These are phyloP conservation scores for Zaprionus lachaisei DNA, from an alignment of 1,140 invertebrate genomes.

Conservation along the genomic window DNA sequence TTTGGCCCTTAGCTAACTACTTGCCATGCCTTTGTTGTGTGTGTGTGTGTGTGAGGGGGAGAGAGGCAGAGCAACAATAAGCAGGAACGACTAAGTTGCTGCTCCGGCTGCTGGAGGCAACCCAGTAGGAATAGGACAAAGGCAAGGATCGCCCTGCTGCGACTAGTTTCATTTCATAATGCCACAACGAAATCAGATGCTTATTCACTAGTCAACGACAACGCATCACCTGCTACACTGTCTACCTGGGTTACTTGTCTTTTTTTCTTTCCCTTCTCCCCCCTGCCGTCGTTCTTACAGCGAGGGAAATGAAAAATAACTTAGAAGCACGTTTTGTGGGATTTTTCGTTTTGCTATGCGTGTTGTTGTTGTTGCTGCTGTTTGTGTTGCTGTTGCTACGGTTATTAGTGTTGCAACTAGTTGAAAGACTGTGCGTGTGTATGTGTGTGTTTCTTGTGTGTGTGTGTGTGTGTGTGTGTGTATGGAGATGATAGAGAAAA, in stretches of 20 bases:
- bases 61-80: conserved; percentile 24
- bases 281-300: no score
- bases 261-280: neutral
- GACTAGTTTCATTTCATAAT: neutral
- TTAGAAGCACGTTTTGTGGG: conserved; percentile 82
- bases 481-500: conserved; percentile 28
- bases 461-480: neutral
- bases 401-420: conserved; percentile 69
- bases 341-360: conserved; percentile 63
- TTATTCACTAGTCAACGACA: neutral
- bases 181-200: neutral
- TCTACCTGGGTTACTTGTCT: neutral
- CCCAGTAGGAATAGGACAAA: neutral
- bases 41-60: neutral
- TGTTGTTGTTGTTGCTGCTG: conserved; percentile 33
- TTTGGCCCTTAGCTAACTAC: conserved; percentile 60
- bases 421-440: conserved; percentile 48
- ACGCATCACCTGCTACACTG: neutral
- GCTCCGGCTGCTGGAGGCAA: neutral
- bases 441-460: neutral
- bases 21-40: conserved; percentile 45
- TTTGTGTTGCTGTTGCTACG: conserved; percentile 34
- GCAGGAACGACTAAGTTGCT: conserved; percentile 29
- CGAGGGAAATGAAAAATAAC: conserved; percentile 79
- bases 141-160: neutral